Evolutionary conservation across 2,797 vertebrate genomes (phyloP), one percentile per base, ranked within the genome.

Genomic region (Tenualosa ilisha): DNA sequence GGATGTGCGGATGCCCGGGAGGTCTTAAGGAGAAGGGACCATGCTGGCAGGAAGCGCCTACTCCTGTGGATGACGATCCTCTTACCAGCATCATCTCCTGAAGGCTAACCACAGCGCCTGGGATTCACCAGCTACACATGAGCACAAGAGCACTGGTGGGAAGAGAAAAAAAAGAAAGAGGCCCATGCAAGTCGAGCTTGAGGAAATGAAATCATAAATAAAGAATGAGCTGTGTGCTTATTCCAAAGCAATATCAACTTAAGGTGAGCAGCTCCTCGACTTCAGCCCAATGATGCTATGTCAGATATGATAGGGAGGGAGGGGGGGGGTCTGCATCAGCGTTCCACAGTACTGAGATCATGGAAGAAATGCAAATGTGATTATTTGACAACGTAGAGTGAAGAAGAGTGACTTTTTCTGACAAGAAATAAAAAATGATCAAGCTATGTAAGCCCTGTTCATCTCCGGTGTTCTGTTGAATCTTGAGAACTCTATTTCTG

Each of bases 101-200:
- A 85, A 88, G 89, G 59, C 53, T 9, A 89, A 91, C 92, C 92
- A 87, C 89, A 91, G 86, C 83, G 88, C 87, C 72, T 89, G 81
- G 88, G 83, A 88, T 85, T 84, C 50, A n/a, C 24, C 83, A 15
- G 9, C 31, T 17, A 17, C 82, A 2, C 72, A 87, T 82, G 37
- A 83, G 56, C 85, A 49, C 87, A 86, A 9, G 79, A 65, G 37
- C 50, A 79, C 12, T 9, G n/a, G 20, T 59, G 46, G 46, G 15
- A 81, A 75, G 31, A 51, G 11, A 51, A 51, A 7, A 46, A 65
- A 59, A 40, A 46, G 46, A 46, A 81, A 72, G 31, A 81, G 50
- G 51, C 82, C 50, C 9, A 82, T 72, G 59, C 13, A 63, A 82
- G 84, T 72, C 83, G 82, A 85, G 82, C 83, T 82, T 11, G 81